These are phyloP conservation scores for Upupa epops DNA, from an alignment of 2,113 vertebrate genomes.

Conservation along the genomic window DNA sequence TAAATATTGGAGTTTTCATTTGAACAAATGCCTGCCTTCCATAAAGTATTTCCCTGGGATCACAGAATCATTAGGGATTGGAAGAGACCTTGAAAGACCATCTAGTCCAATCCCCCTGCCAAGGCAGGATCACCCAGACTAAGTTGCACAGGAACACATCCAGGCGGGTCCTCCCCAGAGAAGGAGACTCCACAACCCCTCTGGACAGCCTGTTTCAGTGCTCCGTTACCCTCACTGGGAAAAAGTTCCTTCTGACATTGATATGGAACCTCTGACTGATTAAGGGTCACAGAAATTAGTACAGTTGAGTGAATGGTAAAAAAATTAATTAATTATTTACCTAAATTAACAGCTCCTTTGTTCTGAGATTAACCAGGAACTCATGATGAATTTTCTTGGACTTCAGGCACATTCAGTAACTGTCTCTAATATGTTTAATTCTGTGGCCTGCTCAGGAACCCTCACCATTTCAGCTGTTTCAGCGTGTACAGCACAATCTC, in stretches of 20 bases:
- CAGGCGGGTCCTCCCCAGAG: too few relatives aligned
- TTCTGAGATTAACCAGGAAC: background rate
- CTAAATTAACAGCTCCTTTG: background rate
- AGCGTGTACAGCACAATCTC: background rate
- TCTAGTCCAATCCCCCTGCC: too few relatives aligned
- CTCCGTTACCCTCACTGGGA: too few relatives aligned
- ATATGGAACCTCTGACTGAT: background rate
- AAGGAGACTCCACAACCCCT: too few relatives aligned
- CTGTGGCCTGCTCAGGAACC: background rate
- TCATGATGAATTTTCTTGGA: background rate
- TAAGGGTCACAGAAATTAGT: constrained; percentile 18
- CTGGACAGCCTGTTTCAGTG: too few relatives aligned
- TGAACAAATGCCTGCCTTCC: background rate
- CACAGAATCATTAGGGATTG: too few relatives aligned
- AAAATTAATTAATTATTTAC: constrained; percentile 46
- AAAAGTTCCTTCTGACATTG: too few relatives aligned
- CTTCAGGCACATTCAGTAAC: background rate
- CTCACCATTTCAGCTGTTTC: background rate
- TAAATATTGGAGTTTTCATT: background rate
- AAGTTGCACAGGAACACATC: too few relatives aligned
- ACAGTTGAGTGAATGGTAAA: background rate
- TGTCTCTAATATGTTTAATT: background rate
- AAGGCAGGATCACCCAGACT: too few relatives aligned
- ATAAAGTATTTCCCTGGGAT: background rate
- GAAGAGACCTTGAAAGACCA: too few relatives aligned